Evolutionary conservation across 2,888 invertebrate species (phyloP).

Genomic region (Caenorhabditis virilis): DNA sequence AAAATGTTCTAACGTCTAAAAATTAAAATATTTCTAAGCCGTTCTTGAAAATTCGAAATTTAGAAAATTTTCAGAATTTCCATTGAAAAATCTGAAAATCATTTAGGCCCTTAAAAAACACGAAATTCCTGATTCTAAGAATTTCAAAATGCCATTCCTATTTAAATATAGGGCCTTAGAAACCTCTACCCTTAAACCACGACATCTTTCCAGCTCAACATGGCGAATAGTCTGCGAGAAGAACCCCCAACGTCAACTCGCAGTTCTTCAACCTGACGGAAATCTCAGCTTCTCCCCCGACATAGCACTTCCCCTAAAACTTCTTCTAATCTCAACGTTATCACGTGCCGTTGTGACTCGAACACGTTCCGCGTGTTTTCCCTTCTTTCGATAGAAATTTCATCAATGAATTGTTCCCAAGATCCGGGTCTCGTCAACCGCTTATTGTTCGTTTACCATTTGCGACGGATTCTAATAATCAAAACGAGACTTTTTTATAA

Average conservation of each 20-base stretch:
- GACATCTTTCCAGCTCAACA: constrained; percentile 14
- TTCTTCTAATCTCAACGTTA: constrained; percentile 32
- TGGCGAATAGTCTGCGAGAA: constrained; percentile 38
- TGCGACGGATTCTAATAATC: constrained; percentile 31
- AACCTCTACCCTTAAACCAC: too few species aligned
- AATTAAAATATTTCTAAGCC: too few species aligned
- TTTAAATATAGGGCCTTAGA: too few species aligned
- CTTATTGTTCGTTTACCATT: constrained; percentile 23
- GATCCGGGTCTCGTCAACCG: constrained; percentile 11
- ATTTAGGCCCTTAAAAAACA: not conserved
- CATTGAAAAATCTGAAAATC: not conserved
- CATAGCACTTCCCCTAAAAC: constrained; percentile 34
- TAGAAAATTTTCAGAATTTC: too few species aligned
- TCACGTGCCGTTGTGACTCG: constrained; percentile 27
- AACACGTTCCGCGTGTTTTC: constrained; percentile 35
- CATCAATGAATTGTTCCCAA: not conserved
- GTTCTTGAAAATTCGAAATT: too few species aligned
- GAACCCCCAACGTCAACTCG: constrained; percentile 31
- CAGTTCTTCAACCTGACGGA: constrained; percentile 23
- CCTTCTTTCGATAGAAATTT: constrained; percentile 31
- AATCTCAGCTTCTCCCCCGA: constrained; percentile 26
- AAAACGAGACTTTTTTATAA: constrained; percentile 26
- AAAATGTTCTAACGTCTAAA: too few species aligned
- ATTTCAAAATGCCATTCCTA: not conserved
- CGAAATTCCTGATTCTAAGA: not conserved